phyloP scores from a whole-genome alignment of 2,797 vertebrate species.

The Bucorvus abyssinicus region DNA sequence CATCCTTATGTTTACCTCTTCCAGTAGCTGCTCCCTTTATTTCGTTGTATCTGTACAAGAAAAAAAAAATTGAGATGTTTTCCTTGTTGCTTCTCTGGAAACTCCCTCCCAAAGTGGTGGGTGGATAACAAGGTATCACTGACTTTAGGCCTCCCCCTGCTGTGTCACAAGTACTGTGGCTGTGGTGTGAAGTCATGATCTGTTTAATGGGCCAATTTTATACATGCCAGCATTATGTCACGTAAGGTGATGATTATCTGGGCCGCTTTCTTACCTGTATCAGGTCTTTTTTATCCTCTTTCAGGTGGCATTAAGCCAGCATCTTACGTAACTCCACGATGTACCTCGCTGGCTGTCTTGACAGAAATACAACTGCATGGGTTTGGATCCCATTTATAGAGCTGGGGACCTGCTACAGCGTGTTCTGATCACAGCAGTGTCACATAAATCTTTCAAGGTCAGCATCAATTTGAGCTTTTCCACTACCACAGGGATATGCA shows the following conservation, averaged over 20 bases:
- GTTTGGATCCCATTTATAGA: background rate
- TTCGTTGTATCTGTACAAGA: background rate
- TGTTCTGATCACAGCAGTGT: background rate
- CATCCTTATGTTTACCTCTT: background rate
- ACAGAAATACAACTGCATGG: background rate
- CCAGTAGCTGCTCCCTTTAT: background rate
- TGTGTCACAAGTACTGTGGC: background rate
- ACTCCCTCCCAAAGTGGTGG: background rate
- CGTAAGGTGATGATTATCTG: too few species aligned
- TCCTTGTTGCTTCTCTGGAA: background rate
- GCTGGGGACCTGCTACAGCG: background rate
- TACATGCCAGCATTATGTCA: background rate
- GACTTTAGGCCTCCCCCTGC: background rate
- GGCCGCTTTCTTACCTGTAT: background rate
- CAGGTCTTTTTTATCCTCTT: background rate
- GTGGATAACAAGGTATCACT: background rate
- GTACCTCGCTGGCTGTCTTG: background rate
- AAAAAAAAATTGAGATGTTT: fast-evolving
- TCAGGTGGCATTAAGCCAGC: background rate
- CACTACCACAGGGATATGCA: fast-evolving
- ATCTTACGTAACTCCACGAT: fast-evolving
- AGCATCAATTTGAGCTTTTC: background rate
- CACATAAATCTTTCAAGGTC: background rate
- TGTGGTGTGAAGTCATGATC: background rate
- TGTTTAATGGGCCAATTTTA: background rate